Base-by-base conservation (phyloP, 2,113 vertebrate species). In the Pseudolaguvia tuberculata region DNA sequence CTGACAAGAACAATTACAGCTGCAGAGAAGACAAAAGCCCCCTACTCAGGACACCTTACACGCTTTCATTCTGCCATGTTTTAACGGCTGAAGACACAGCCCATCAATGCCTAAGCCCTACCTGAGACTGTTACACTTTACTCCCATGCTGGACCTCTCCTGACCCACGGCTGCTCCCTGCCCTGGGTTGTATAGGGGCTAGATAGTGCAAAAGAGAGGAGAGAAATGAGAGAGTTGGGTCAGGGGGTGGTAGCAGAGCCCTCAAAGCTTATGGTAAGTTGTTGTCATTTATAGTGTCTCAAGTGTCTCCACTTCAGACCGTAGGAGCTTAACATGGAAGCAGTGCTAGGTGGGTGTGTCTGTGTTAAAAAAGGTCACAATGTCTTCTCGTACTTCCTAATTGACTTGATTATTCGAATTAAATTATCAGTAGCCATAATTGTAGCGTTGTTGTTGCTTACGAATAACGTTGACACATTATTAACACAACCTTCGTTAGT, bases 221-320 rank as follows among this genome's bases (percentile, higher is more conserved):
- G 53, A 62, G 50, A 18, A 51, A 53, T 14, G 20, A 53, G 52
- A 50, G 83, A 78, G 83, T 81, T 70, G 71, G 80, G 72, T 85
- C 84, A 56, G 78, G 79, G 75, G 59, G 72, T 59, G 29, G 72
- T 69, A 58, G 58, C 65, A 68, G 78, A 73, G 73, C 52, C 67
- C 77, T 84, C 80, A 85, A 83, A 86, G 87, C 87, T 91, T 88
- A 87, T 88, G 88, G 86, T 90, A 90, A 90, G 87, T 89, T 89
- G 88, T 88, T 90, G 89, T 90, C 89, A 91, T 88, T 91, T 91
- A 89, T 86, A 89, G 85, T 84, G 87, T 89, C 87, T 91, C 89
- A 89, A 92, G 91, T 91, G 91, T 90, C 86, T 85, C 88, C 91
- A 92, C 90, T 92, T 91, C 87, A 91, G 84, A 90, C 80, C 82